These are phyloP conservation scores for Sciurus niger DNA, from an alignment of 2,113 vertebrate species.

Conservation along the genomic window DNA sequence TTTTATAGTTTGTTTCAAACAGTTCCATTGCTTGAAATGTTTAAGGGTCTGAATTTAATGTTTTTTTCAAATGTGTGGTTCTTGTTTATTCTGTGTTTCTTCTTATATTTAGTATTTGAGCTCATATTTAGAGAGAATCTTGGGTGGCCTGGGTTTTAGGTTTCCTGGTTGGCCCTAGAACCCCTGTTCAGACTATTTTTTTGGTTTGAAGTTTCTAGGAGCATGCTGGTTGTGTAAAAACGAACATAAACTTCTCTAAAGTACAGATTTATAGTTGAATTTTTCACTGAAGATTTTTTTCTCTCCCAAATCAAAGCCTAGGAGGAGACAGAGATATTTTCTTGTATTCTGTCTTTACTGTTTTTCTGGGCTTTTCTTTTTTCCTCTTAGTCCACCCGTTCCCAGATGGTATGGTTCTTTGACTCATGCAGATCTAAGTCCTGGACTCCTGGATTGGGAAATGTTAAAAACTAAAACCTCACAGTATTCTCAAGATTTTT, in stretches of 20 bases:
- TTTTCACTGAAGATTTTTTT: background rate
- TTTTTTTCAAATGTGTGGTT: background rate
- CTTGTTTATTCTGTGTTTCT: background rate
- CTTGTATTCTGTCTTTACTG: background rate
- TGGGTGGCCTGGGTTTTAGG: background rate
- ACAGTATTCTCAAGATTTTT: background rate
- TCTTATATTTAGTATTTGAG: conserved; percentile 3
- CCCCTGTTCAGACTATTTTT: background rate
- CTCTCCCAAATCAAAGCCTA: background rate
- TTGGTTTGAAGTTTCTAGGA: conserved; percentile 44
- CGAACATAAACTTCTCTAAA: background rate
- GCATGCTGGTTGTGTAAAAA: background rate
- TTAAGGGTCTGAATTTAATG: background rate
- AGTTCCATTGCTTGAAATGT: conserved; percentile 16
- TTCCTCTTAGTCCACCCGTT: background rate
- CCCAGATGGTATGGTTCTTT: background rate
- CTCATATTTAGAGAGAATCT: background rate
- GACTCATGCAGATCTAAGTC: background rate
- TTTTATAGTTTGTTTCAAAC: conserved; percentile 20
- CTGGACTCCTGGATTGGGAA: background rate
- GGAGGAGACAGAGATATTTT: background rate
- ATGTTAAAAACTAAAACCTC: background rate
- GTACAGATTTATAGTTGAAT: background rate
- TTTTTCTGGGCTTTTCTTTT: background rate
- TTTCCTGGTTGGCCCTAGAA: background rate